phyloP scores from a whole-genome alignment of 2,113 vertebrate species.

The Phrynosoma blainvillii region DNA sequence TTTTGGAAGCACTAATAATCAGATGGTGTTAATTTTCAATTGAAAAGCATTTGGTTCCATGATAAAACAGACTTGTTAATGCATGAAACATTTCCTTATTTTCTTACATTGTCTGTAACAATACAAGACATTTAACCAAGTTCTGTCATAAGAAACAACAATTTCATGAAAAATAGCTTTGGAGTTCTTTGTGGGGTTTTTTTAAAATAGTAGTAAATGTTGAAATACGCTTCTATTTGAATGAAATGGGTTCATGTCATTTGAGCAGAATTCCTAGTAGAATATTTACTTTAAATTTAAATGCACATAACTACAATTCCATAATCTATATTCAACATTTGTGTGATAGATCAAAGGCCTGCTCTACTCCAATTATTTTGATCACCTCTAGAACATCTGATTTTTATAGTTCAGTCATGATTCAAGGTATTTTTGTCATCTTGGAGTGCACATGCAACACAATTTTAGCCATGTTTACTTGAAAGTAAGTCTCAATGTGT shows the following conservation, averaged over 20 bases:
- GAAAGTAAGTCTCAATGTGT: neutral
- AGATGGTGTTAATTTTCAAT: neutral
- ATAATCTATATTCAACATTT: neutral
- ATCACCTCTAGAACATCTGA: neutral
- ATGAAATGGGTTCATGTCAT: neutral
- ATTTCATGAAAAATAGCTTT: no score
- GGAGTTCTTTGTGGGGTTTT: no score
- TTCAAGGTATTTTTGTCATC: neutral
- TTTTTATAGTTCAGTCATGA: neutral
- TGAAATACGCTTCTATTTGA: neutral
- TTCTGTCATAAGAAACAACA: neutral
- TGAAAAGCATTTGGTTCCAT: neutral
- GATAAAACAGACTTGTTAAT: neutral
- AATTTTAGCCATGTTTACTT: neutral
- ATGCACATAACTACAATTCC: neutral
- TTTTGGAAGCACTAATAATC: neutral
- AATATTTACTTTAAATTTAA: neutral
- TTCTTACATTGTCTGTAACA: neutral
- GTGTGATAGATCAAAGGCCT: neutral
- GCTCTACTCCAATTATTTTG: slow-evolving; percentile 22
- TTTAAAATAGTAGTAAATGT: neutral
- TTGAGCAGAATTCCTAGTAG: neutral
- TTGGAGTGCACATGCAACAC: neutral
- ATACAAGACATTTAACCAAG: rapidly evolving
- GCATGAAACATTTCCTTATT: neutral